phyloP scores from a whole-genome alignment of 1,140 invertebrate genomes.

The Drosophila prosaltans region DNA sequence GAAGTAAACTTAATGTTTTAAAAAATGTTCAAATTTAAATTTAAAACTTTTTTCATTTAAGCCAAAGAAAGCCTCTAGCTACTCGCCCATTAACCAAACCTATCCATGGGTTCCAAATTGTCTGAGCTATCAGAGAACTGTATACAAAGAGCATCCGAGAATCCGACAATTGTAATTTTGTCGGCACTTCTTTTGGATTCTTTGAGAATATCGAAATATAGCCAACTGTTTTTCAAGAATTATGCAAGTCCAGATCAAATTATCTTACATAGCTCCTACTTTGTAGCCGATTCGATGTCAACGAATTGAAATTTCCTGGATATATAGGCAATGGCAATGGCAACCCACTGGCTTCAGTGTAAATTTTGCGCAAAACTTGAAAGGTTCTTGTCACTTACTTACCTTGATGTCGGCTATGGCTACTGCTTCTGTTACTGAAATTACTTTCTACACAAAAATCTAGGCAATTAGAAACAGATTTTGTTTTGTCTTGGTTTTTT shows the following conservation, averaged over 20 bases:
- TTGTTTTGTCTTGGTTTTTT: neutral
- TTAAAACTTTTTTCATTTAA: too few species aligned
- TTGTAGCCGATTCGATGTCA: neutral
- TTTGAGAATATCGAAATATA: neutral
- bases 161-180: neutral
- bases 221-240: neutral
- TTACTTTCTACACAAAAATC: conserved; percentile 1
- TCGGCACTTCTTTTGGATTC: neutral
- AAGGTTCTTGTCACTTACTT: conserved; percentile 34
- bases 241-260: neutral
- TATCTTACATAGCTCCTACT: neutral
- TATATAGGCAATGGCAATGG: conserved; percentile 12
- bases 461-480: conserved; percentile 56
- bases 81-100: too few species aligned
- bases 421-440: conserved; percentile 56
- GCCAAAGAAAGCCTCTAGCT: too few species aligned
- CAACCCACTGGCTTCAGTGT: conserved; percentile 64
- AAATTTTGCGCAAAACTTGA: conserved; percentile 58
- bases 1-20: too few species aligned
- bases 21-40: too few species aligned
- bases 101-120: neutral
- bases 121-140: neutral
- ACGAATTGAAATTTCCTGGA: neutral
- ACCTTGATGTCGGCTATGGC: conserved; percentile 55
- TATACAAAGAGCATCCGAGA: neutral